Conservation (phyloP, 2,797 vertebrate species). For the Clarias laeviceps region DNA sequence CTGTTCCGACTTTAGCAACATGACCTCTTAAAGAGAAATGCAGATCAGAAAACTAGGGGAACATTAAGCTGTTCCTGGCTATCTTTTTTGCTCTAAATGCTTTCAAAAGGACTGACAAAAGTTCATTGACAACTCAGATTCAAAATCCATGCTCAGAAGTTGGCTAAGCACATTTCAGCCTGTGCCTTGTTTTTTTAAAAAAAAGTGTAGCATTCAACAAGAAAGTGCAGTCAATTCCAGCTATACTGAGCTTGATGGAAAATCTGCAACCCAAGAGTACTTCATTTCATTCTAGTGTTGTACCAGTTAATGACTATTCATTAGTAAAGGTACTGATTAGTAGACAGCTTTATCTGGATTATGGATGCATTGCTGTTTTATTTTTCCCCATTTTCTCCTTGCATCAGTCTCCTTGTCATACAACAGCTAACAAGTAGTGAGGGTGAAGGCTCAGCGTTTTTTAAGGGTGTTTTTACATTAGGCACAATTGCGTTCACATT, state of each 20-base stretch:
- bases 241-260: background rate
- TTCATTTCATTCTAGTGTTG: background rate
- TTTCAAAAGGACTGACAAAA: background rate
- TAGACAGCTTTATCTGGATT: slow-evolving; percentile 1
- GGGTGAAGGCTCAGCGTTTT: no score
- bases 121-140: background rate
- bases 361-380: background rate
- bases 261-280: background rate
- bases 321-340: background rate
- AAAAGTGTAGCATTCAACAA: background rate
- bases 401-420: background rate
- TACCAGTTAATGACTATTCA: background rate
- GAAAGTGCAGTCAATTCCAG: background rate
- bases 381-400: no score
- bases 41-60: background rate
- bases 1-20: background rate
- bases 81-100: background rate
- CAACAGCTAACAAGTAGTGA: background rate
- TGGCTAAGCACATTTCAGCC: background rate
- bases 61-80: background rate
- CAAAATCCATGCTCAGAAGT: background rate
- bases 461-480: no score
- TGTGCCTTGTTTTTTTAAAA: background rate
- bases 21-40: background rate
- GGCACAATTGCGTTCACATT: no score